Percentiles rank a stretch among this genome's conserved stretches.
These are phyloP conservation scores for Sycophaga agraensis DNA, from an alignment of 1,140 invertebrate species.

Conservation along the genomic window DNA sequence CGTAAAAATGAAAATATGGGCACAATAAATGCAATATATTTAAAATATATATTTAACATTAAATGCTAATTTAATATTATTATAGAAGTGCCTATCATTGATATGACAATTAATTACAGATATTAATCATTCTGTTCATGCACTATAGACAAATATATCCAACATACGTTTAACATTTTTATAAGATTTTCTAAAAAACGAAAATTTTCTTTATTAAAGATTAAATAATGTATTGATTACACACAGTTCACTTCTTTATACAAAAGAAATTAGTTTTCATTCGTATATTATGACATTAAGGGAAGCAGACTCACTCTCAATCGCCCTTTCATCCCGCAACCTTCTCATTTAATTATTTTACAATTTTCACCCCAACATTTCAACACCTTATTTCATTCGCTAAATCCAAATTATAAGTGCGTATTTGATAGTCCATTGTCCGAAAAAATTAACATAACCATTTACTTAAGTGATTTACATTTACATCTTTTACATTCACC, in stretches of 20 bases:
- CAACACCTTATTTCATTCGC: not conserved
- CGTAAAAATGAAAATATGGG: no score
- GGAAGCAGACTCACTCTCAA: not conserved
- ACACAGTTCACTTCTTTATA: not conserved
- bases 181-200: not conserved
- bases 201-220: conserved; percentile 4
- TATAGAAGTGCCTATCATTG: not conserved
- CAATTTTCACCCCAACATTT: not conserved
- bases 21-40: not conserved
- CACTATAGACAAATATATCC: not conserved
- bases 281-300: not conserved
- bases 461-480: no score
- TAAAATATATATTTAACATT: not conserved
- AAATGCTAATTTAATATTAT: not conserved
- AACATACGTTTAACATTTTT: not conserved
- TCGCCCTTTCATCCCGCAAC: not conserved
- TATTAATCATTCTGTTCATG: not conserved
- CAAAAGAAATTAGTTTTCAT: conserved; percentile 1
- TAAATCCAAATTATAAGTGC: no score
- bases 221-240: not conserved
- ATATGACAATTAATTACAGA: not conserved
- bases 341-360: not conserved
- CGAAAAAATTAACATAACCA: no score
- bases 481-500: no score
- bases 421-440: no score